Evolutionary conservation across 2,888 invertebrate species (phyloP).

Genomic region (Hirtodrosophila histrioides): DNA sequence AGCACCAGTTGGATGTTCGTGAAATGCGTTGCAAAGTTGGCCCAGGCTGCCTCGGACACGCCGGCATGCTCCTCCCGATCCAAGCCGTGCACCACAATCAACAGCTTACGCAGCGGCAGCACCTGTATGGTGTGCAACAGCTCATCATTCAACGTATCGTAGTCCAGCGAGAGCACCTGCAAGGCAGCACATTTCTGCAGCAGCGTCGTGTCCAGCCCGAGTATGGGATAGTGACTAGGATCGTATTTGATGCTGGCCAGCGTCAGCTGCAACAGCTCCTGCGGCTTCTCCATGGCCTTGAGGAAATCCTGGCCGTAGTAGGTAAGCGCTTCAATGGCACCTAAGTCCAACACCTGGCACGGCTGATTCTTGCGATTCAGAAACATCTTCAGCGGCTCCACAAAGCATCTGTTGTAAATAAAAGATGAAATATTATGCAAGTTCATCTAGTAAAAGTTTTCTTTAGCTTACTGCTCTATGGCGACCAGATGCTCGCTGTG

Average conservation of each 20-base stretch:
- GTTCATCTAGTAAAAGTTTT: too few relatives aligned
- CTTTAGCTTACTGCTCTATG: slow-evolving; percentile 81
- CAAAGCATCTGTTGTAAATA: slow-evolving; percentile 74
- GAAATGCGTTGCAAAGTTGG: slow-evolving; percentile 85
- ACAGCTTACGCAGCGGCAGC: slow-evolving; percentile 86
- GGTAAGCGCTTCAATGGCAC: slow-evolving; percentile 83
- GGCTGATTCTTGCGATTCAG: slow-evolving; percentile 81
- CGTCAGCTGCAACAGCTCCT: slow-evolving; percentile 87
- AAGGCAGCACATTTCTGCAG: slow-evolving; percentile 87
- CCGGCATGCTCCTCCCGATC: slow-evolving; percentile 87
- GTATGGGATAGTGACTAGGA: slow-evolving; percentile 88
- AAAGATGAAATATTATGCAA: too few relatives aligned
- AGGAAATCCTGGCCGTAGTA: slow-evolving; percentile 83
- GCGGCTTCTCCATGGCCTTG: slow-evolving; percentile 84
- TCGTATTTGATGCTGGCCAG: slow-evolving; percentile 90
- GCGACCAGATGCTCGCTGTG: slow-evolving; percentile 81
- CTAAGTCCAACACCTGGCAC: slow-evolving; percentile 82
- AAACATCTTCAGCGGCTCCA: slow-evolving; percentile 83
- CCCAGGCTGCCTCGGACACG: slow-evolving; percentile 88
- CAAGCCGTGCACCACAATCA: slow-evolving; percentile 89
- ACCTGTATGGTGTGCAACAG: slow-evolving; percentile 81
- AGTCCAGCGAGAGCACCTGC: slow-evolving; percentile 85
- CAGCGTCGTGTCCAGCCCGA: slow-evolving; percentile 85
- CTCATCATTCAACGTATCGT: slow-evolving; percentile 83
- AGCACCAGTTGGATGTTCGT: slow-evolving; percentile 81